Evolutionary conservation across 2,797 vertebrate species (phyloP).

Genomic region (Sphaeramia orbicularis): DNA sequence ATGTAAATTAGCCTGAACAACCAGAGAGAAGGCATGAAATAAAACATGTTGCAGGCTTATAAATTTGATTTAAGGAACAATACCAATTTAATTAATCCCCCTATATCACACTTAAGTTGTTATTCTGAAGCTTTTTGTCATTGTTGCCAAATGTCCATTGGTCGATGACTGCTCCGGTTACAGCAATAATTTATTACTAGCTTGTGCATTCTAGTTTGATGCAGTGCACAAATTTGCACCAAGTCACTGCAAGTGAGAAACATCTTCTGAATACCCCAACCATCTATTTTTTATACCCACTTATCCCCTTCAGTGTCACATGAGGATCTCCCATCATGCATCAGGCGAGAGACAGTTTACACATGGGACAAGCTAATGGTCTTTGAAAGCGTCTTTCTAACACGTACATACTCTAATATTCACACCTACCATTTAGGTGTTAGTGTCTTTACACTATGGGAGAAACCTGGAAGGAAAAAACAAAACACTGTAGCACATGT

Average conservation of each 20-base stretch:
- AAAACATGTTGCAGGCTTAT: background rate
- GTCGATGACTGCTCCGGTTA: slow-evolving; percentile 14
- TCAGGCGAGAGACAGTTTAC: slow-evolving; percentile 1
- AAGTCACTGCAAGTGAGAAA: background rate
- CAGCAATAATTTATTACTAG: slow-evolving; percentile 20
- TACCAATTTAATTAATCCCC: background rate
- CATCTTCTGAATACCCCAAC: background rate
- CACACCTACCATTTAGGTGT: slow-evolving; percentile 5
- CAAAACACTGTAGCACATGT: background rate
- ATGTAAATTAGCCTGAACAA: no score
- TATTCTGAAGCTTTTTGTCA: slow-evolving; percentile 1
- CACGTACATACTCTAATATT: background rate
- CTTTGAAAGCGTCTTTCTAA: slow-evolving; percentile 1
- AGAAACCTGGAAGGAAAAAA: slow-evolving; percentile 17
- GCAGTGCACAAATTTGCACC: slow-evolving; percentile 2
- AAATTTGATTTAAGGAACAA: background rate
- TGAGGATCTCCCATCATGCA: slow-evolving; percentile 4
- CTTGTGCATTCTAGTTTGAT: slow-evolving; percentile 22
- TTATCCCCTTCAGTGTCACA: slow-evolving; percentile 6
- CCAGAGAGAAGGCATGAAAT: no score
- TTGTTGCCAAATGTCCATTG: slow-evolving; percentile 19
- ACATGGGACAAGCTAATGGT: background rate
- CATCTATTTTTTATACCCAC: slow-evolving; percentile 12
- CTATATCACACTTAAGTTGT: background rate
- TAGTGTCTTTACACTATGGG: background rate